Evolutionary conservation across 2,888 invertebrate species (phyloP), one percentile per base, ranked within the genome.

Genomic region (Tenthredo mesomela): DNA sequence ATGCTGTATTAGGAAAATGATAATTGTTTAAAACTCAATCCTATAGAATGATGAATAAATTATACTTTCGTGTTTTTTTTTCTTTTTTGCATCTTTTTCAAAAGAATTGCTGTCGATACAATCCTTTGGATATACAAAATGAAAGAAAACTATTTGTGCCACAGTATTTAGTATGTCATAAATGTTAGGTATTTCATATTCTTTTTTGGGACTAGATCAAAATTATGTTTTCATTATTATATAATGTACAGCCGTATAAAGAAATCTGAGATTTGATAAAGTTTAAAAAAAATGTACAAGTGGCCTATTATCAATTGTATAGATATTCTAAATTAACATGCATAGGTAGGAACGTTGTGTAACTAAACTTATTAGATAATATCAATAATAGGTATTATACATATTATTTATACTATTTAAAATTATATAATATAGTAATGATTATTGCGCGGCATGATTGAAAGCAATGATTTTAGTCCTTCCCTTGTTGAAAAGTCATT

Each of bases 341-440:
- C 80, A 40, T 80, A 61, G 29, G 7, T 37, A 61, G 25, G 21
- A 80, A 61, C 33, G 10, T 40, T 80, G 40, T 80, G 61, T 58
- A 54, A 54, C 80, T 80, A 61, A 40, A 40, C 33, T 80, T 33
- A 54, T 78, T 18, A 58, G 37, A 54, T 78, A 78, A 54, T 54
- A 78, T 61, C 70, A 71, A 18, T 47, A 12, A 73, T 73, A 70
- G 70, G 50, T 50, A 78, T 80, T 21, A 50, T 80, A 80, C 29
- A 80, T 25, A 54, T 80, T 43, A 80, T 80, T 80, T 80, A 80
- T 80, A 61, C 37, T 80, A 80, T 61, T 37, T 61, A 80, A 61
- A 61, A 21, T 58, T 2, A 18, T 77, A 54, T 50, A 80, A 61
- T 73, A 25, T 73, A 73, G 25, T 1, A 12, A 61, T 61, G 10